Evolutionary conservation across 2,113 vertebrate species (phyloP).

Genomic region (Nyctibius bracteatus): DNA sequence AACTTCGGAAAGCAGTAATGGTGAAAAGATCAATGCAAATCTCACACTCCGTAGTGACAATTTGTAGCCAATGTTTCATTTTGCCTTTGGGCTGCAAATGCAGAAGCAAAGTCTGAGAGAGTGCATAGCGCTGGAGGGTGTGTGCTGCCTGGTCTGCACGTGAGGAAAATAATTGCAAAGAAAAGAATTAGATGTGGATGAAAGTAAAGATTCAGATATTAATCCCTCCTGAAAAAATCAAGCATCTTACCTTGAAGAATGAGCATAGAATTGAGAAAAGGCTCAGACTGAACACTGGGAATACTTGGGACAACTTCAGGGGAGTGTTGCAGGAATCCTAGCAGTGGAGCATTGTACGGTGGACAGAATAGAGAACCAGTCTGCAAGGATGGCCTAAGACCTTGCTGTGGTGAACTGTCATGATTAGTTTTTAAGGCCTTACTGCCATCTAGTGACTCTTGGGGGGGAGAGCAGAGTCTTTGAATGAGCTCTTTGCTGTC

Average conservation of each 20-base stretch:
- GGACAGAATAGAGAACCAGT: background rate
- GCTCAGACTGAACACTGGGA: background rate
- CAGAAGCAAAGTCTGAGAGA: background rate
- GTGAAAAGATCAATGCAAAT: background rate
- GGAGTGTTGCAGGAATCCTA: background rate
- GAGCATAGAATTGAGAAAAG: background rate
- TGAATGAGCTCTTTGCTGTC: background rate
- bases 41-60: background rate
- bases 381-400: background rate
- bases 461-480: background rate
- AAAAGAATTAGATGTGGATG: background rate
- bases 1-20: background rate
- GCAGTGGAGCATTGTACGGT: accelerated
- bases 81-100: background rate
- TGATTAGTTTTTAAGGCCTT: background rate
- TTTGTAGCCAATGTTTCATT: background rate
- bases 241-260: background rate
- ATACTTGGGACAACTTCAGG: background rate
- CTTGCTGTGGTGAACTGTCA: background rate
- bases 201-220: background rate
- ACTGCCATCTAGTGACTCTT: slow-evolving; percentile 6
- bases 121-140: background rate
- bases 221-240: background rate
- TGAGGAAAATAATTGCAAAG: background rate
- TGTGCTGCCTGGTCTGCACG: background rate